Percentiles rank a stretch among this genome's conserved stretches.
Conservation (phyloP, 2,888 invertebrate species). For the Syrphus vitripennis region DNA sequence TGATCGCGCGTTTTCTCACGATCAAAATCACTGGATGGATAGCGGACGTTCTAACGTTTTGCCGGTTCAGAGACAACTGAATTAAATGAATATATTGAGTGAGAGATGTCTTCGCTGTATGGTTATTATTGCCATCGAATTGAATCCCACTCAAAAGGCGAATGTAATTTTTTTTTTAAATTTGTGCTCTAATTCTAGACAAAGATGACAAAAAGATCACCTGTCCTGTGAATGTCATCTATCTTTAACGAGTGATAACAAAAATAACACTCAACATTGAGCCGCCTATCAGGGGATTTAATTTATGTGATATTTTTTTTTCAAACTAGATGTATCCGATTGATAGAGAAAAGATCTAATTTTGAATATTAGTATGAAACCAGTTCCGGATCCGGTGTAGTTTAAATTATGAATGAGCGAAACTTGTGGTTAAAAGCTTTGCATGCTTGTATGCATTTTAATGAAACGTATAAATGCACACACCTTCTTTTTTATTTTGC, state of each 20-base stretch:
- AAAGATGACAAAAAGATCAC: conserved; percentile 23
- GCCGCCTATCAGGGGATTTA: too few relatives aligned
- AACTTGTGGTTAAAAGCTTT: background rate
- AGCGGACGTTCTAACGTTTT: conserved; percentile 30
- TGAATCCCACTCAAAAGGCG: conserved; percentile 28
- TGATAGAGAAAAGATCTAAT: background rate
- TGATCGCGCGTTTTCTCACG: conserved; percentile 58
- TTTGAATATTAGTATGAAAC: background rate
- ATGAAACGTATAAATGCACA: conserved; percentile 30
- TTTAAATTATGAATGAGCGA: background rate
- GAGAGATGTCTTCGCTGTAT: background rate
- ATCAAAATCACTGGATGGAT: conserved; percentile 28
- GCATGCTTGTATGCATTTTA: background rate
- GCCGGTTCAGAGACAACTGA: conserved; percentile 54
- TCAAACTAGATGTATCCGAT: background rate
- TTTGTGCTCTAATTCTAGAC: background rate
- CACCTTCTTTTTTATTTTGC: conserved; percentile 21
- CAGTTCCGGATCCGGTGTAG: conserved; percentile 25
- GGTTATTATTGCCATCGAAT: background rate
- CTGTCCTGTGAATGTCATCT: background rate
- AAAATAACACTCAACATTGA: background rate
- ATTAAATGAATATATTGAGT: background rate
- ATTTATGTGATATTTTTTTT: background rate
- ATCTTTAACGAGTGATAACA: background rate
- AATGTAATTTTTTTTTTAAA: background rate